These are phyloP conservation scores for Stegodyphus mimosarum DNA, from an alignment of 1,140 invertebrate genomes.

Conservation along the genomic window DNA sequence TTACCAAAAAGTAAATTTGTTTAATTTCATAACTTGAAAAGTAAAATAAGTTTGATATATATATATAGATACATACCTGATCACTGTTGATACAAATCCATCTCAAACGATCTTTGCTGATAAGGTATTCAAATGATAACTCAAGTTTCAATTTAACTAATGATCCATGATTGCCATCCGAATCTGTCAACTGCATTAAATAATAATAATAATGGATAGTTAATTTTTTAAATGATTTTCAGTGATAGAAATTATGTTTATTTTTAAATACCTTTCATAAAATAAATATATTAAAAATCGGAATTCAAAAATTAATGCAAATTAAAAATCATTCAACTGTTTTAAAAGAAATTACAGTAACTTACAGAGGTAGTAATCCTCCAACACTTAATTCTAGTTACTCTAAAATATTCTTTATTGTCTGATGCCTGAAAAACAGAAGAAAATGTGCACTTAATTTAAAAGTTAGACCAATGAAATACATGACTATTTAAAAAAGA, in stretches of 20 bases:
- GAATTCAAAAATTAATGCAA: too few species aligned
- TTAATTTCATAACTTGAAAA: background rate
- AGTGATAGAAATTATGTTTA: too few species aligned
- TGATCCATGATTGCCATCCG: slow-evolving; percentile 7
- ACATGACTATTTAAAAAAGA: too few species aligned
- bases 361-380: slow-evolving; percentile 87
- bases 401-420: slow-evolving; percentile 87
- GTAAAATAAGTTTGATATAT: background rate
- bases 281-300: too few species aligned
- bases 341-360: background rate
- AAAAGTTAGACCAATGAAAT: too few species aligned
- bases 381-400: slow-evolving; percentile 96
- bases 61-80: slow-evolving; percentile 70
- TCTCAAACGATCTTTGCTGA: slow-evolving; percentile 89
- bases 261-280: too few species aligned
- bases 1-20: background rate
- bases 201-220: too few species aligned
- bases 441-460: background rate
- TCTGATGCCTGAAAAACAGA: slow-evolving; percentile 69
- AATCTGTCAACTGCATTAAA: slow-evolving; percentile 35
- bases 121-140: slow-evolving; percentile 94
- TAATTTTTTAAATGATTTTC: too few species aligned
- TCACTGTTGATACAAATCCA: slow-evolving; percentile 92
- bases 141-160: slow-evolving; percentile 73
- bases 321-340: slow-evolving; percentile 10